Evolutionary conservation across 37 sponge, comb jelly and placozoan genomes (phyloP).

Genomic region (Ianthella basta): DNA sequence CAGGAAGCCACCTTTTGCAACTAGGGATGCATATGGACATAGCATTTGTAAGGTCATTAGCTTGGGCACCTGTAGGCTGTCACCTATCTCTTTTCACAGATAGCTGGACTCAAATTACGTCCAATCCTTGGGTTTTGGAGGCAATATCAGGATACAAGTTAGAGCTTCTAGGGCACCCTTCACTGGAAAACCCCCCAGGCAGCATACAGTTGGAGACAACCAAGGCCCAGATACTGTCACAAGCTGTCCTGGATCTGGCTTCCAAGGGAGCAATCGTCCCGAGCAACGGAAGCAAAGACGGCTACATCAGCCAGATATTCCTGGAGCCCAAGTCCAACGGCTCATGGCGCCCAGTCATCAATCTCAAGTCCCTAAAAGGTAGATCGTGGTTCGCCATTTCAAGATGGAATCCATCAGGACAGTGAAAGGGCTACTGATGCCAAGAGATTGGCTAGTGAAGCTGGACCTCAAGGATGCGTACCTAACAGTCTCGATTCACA

Average conservation of each 20-base stretch:
- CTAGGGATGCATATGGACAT: no score
- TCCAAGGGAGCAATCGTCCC: no score
- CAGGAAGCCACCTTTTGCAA: no score
- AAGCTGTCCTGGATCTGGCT: neutral
- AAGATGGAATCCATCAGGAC: constrained; percentile 41
- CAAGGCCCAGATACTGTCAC: neutral
- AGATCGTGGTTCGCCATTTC: constrained; percentile 19
- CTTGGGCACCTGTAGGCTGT: no score
- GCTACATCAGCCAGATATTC: neutral
- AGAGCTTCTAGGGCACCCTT: neutral
- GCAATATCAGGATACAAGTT: constrained; percentile 21
- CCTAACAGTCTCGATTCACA: constrained; percentile 15
- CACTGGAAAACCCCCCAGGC: no score
- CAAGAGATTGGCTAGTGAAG: constrained; percentile 23
- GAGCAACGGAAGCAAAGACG: neutral
- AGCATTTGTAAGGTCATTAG: no score
- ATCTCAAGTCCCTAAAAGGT: constrained; percentile 21
- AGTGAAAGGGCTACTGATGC: neutral
- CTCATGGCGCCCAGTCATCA: constrained; percentile 42
- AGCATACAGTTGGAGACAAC: neutral
- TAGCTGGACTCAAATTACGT: constrained; percentile 16
- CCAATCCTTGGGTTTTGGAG: constrained; percentile 18
- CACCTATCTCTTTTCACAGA: no score
- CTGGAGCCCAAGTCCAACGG: constrained; percentile 40
- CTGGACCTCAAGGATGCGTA: constrained; percentile 37